phyloP scores from a whole-genome alignment of 2,888 invertebrate species.

The Timema podura region DNA sequence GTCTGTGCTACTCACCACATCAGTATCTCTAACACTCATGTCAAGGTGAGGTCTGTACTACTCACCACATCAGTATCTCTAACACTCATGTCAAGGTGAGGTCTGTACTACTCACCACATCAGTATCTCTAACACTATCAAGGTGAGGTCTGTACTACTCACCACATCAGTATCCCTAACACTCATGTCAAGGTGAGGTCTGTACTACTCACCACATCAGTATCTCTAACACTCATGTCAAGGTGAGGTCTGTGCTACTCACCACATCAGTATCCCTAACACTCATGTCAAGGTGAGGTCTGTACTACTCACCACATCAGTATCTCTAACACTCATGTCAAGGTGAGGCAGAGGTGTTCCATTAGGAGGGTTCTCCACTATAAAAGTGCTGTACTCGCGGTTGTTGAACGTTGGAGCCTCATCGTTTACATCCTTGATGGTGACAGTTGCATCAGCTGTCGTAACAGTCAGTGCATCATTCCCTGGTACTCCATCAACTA shows the following conservation, averaged over 20 bases:
- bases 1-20: conserved; percentile 64
- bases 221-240: conserved; percentile 81
- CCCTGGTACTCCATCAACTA: conserved; percentile 66
- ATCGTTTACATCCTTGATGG: conserved; percentile 85
- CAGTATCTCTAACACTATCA: conserved; percentile 79
- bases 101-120: conserved; percentile 64
- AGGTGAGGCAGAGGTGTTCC: conserved; percentile 77
- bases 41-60: conserved; percentile 61
- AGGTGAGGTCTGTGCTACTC: conserved; percentile 58
- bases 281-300: conserved; percentile 52
- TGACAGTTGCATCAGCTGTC: conserved; percentile 71
- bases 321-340: conserved; percentile 81
- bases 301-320: conserved; percentile 68
- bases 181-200: conserved; percentile 74
- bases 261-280: conserved; percentile 84
- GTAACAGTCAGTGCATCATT: conserved; percentile 63
- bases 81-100: conserved; percentile 78
- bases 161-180: conserved; percentile 84
- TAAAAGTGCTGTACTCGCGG: conserved; percentile 72
- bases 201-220: conserved; percentile 68
- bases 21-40: conserved; percentile 82
- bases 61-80: conserved; percentile 80
- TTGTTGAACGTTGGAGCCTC: conserved; percentile 81
- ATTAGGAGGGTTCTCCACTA: conserved; percentile 76
- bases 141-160: conserved; percentile 58